These are phyloP conservation scores for Benthosema pterotum DNA, from an alignment of 2,797 vertebrate species.

Conservation along the genomic window DNA sequence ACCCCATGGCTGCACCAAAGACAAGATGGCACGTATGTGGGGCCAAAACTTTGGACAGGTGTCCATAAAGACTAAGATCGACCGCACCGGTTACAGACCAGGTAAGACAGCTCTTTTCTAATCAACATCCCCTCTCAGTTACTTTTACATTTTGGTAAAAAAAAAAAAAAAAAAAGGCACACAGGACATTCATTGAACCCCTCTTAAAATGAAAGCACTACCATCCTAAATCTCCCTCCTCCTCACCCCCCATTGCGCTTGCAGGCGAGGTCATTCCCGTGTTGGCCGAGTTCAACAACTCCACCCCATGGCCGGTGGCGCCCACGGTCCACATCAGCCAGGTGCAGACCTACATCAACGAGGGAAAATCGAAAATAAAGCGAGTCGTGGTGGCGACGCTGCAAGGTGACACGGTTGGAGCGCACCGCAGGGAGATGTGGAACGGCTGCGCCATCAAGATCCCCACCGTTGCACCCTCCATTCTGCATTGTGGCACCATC, in stretches of 20 bases:
- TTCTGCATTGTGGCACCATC: conserved; percentile 93
- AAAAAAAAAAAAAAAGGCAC: no score
- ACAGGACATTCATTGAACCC: no score
- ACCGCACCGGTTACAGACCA: conserved; percentile 96
- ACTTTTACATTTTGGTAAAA: no score
- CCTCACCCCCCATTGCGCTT: neutral
- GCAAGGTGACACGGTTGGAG: conserved; percentile 81
- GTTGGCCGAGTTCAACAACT: conserved; percentile 94
- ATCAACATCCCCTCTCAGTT: neutral
- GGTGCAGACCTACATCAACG: conserved; percentile 93
- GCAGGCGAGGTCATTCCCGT: conserved; percentile 95
- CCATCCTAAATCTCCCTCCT: conserved; percentile 3
- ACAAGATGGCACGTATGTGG: conserved; percentile 92
- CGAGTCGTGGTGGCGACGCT: conserved; percentile 88
- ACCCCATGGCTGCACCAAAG: conserved; percentile 92
- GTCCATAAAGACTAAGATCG: conserved; percentile 92
- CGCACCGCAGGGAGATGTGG: conserved; percentile 86
- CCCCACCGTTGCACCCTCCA: conserved; percentile 92
- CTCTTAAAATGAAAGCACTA: neutral
- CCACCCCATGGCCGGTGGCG: conserved; percentile 85
- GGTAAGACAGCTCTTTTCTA: conserved; percentile 72
- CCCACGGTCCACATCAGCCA: conserved; percentile 93
- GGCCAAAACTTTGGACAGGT: conserved; percentile 92
- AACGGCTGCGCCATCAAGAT: conserved; percentile 92
- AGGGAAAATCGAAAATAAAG: conserved; percentile 94